Conservation (phyloP, 2,888 invertebrate species). For the Cheilosia impressa region DNA sequence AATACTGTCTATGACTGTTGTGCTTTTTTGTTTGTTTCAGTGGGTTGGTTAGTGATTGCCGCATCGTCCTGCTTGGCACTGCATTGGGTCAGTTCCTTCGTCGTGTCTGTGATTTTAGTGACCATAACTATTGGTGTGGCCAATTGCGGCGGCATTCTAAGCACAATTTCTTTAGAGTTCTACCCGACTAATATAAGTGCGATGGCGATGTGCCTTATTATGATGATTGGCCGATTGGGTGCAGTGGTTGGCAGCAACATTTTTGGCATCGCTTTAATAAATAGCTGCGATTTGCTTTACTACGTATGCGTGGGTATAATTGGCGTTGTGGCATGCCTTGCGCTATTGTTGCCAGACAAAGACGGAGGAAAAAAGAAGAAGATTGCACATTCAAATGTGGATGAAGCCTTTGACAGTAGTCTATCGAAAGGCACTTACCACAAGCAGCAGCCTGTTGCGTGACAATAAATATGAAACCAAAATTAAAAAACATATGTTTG, state of each 20-base stretch:
- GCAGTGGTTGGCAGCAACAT: conserved; percentile 81
- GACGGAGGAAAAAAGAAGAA: conserved; percentile 39
- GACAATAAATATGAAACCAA: neutral
- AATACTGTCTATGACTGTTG: too few relatives aligned
- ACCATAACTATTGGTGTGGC: conserved; percentile 85
- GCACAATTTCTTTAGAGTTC: conserved; percentile 86
- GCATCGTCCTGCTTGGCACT: conserved; percentile 86
- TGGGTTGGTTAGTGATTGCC: conserved; percentile 83
- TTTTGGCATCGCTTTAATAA: conserved; percentile 78
- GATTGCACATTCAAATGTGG: neutral
- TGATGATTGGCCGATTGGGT: conserved; percentile 82
- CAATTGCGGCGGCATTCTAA: conserved; percentile 86
- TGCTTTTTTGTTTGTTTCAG: neutral
- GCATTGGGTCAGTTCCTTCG: conserved; percentile 86
- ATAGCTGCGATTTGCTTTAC: conserved; percentile 78
- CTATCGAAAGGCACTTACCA: neutral
- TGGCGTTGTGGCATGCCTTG: conserved; percentile 71
- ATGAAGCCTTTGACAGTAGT: neutral
- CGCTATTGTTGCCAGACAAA: conserved; percentile 78
- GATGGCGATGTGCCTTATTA: conserved; percentile 82
- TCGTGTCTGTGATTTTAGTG: conserved; percentile 86
- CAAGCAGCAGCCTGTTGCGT: conserved; percentile 13
- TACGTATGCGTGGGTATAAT: conserved; percentile 77
- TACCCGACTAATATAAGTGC: conserved; percentile 85
- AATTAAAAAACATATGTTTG: too few relatives aligned